Evolutionary conservation across 2,888 invertebrate genomes (phyloP).

Genomic region (Ormyrus thymus): DNA sequence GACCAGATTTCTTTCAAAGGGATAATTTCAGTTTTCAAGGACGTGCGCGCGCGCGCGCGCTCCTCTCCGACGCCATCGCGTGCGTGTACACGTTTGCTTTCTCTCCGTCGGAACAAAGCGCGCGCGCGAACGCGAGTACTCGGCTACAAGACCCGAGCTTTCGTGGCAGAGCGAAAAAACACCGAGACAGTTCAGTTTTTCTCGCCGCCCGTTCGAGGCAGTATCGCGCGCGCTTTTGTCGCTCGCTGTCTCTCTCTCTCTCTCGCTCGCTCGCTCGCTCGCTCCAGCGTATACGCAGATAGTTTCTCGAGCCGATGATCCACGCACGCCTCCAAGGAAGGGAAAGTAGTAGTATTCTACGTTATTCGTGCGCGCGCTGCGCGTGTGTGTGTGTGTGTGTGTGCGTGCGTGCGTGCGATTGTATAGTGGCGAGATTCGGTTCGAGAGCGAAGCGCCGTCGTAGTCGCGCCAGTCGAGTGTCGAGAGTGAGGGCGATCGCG

Average conservation of each 20-base stretch:
- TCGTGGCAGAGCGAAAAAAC: neutral
- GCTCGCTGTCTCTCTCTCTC: neutral
- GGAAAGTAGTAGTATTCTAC: slow-evolving; percentile 9
- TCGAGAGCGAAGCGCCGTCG: neutral
- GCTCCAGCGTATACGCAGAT: neutral
- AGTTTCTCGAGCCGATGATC: neutral
- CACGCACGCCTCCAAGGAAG: neutral
- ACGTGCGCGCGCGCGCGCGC: slow-evolving; percentile 71
- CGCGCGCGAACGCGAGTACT: slow-evolving; percentile 2
- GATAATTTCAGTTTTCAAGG: slow-evolving; percentile 75
- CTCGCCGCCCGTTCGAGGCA: slow-evolving; percentile 50
- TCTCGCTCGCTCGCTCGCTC: slow-evolving; percentile 3
- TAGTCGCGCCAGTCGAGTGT: neutral
- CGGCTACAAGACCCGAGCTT: neutral
- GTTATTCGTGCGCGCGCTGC: neutral
- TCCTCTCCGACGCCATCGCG: slow-evolving; percentile 37
- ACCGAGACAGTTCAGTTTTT: too few species aligned
- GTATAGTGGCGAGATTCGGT: neutral
- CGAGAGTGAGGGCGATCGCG: neutral
- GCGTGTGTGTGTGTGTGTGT: slow-evolving; percentile 12
- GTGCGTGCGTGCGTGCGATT: slow-evolving; percentile 16
- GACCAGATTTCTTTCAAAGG: slow-evolving; percentile 74
- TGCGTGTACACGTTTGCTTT: slow-evolving; percentile 28
- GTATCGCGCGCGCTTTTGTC: slow-evolving; percentile 32
- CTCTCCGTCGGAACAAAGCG: slow-evolving; percentile 28